Evolutionary conservation across 2,797 vertebrate species (phyloP), one percentile per base, ranked within the genome.

Genomic region (Sebastes umbrosus): DNA sequence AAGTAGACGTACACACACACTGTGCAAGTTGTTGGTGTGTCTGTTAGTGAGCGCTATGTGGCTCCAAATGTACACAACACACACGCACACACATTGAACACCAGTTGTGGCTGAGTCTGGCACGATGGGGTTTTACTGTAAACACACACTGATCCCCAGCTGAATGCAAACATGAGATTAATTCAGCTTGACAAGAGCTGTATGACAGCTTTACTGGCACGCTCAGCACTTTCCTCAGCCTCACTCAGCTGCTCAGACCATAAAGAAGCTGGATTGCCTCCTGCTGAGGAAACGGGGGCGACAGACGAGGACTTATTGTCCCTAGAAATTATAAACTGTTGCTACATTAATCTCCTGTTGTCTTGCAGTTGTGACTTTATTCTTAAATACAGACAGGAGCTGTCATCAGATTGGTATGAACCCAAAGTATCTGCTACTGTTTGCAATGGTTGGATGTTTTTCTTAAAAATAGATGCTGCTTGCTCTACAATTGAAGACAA

Each of bases 141-240:
- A 68, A 55, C 72, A 62, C 63, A 16, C 29, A 36, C 54, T 14
- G 27, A 71, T 78, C 11, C 18, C n/a, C 31, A 43, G 60, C 43
- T 77, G 63, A 88, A 69, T 75, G 67, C 65, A 79, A 89, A 83
- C 79, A 62, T 52, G 52, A 54, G 63, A 86, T 85, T 72, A 83
- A 82, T 82, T 70, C 22, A 64, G 62, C 67, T 55, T 68, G 70
- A 84, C 76, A 25, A 70, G 72, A 81, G 64, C 50, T 50, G 60
- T 75, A 20, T 73, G 78, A 70, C 84, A 77, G 80, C 54, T 86
- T 83, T 73, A 86, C 52, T 72, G 52, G 31, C 46, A n/a, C 6
- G 20, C 59, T 82, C 69, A 70, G 75, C 75, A 80, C 80, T 80
- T 79, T 83, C 58, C 76, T 65, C 69, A 36, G 73, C 32, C 16